Percentiles rank a stretch among this genome's conserved stretches.
Evolutionary conservation across 2,888 invertebrate species (phyloP).

Genomic region (Dorcus parallelipipedus): DNA sequence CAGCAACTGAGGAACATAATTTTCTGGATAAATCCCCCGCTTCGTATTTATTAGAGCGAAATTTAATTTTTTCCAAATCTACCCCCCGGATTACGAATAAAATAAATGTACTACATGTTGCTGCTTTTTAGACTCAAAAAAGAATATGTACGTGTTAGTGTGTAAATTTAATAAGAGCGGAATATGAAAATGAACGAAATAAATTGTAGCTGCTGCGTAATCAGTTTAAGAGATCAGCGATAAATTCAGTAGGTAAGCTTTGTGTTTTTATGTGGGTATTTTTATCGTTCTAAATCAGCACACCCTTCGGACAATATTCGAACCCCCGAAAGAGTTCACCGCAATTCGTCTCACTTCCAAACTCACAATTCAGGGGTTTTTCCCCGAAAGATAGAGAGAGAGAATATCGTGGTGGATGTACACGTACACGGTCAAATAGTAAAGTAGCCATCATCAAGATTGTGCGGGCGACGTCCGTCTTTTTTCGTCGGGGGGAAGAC

Average conservation of each 20-base stretch:
- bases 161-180: no score
- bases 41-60: no score
- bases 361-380: slow-evolving; percentile 16
- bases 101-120: no score
- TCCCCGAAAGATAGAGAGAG: slow-evolving; percentile 21
- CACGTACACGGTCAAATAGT: slow-evolving; percentile 20
- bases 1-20: no score
- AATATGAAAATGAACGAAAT: no score
- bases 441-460: slow-evolving; percentile 20
- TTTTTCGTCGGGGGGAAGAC: not conserved
- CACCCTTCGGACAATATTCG: not conserved
- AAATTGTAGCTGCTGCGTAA: not conserved
- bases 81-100: no score
- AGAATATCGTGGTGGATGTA: slow-evolving; percentile 11
- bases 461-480: slow-evolving; percentile 7
- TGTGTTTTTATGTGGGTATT: slow-evolving; percentile 3
- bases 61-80: no score
- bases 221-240: not conserved
- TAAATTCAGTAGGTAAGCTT: slow-evolving; percentile 11
- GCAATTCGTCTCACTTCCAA: slow-evolving; percentile 19
- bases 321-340: slow-evolving; percentile 16
- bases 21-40: no score
- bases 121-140: no score
- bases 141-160: no score
- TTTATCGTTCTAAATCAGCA: slow-evolving; percentile 7